Evolutionary conservation across 2,113 vertebrate species (phyloP).

Genomic region (Alouatta palliata): DNA sequence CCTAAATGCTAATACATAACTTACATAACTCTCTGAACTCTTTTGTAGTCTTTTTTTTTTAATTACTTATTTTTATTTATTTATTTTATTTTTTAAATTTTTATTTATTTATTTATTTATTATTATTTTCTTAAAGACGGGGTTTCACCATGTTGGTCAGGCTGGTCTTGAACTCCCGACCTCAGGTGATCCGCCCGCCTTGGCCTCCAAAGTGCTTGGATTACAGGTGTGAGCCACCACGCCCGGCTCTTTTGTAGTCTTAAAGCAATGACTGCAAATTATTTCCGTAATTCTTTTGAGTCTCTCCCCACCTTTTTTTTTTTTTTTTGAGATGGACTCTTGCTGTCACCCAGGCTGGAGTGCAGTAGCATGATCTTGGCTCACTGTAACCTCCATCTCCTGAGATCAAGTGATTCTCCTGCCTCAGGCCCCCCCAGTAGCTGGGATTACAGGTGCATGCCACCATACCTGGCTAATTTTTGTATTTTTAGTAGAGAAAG

Average conservation of each 20-base stretch:
- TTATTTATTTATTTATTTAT: too few relatives aligned
- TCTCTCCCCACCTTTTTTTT: neutral
- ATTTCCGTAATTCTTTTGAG: too few relatives aligned
- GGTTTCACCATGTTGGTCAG: too few relatives aligned
- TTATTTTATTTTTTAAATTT: too few relatives aligned
- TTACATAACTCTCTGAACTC: neutral
- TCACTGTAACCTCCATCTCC: neutral
- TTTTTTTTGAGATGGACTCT: neutral
- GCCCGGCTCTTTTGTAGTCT: neutral
- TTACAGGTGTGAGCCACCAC: too few relatives aligned
- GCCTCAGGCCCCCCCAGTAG: neutral
- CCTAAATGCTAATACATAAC: constrained; percentile 32
- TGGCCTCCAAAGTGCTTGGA: too few relatives aligned
- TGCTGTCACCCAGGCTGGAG: neutral
- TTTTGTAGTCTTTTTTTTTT: neutral
- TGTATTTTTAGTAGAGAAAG: neutral
- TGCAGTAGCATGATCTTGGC: neutral
- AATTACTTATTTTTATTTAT: too few relatives aligned
- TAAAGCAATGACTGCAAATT: neutral
- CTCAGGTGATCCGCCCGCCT: too few relatives aligned
- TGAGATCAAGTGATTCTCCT: neutral
- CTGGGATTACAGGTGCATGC: neutral
- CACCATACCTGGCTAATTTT: neutral
- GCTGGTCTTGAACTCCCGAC: too few relatives aligned
- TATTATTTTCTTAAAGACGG: too few relatives aligned